Evolutionary conservation across 37 sponge, comb jelly and placozoan species (phyloP).

Genomic region (Haliclona indistincta): DNA sequence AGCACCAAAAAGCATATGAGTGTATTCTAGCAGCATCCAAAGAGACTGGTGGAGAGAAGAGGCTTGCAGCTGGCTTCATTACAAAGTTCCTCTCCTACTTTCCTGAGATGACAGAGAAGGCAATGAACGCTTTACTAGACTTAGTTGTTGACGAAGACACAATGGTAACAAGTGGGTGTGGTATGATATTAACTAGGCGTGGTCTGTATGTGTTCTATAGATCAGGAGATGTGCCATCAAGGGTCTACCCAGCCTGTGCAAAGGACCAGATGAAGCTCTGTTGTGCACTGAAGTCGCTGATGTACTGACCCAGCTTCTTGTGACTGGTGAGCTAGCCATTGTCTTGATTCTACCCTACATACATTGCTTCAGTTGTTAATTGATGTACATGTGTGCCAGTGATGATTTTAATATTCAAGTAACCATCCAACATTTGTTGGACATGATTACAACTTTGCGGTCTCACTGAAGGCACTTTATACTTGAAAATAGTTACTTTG

Average conservation of each 20-base stretch:
- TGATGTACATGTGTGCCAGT: too few species aligned
- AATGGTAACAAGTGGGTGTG: conserved; percentile 19
- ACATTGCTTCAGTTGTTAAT: too few species aligned
- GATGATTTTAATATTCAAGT: too few species aligned
- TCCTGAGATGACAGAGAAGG: conserved; percentile 23
- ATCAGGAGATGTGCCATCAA: conserved; percentile 57
- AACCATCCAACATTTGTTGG: too few species aligned
- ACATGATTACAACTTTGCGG: too few species aligned
- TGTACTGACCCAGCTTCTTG: conserved; percentile 63
- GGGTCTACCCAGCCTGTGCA: conserved; percentile 63
- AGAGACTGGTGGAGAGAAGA: conserved; percentile 49
- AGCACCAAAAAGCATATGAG: conserved; percentile 50
- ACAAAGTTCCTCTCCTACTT: conserved; percentile 51
- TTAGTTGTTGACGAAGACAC: conserved; percentile 68
- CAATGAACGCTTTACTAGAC: conserved; percentile 59
- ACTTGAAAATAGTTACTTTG: too few species aligned
- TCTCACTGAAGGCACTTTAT: too few species aligned
- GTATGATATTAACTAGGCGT: neutral
- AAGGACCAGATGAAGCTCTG: conserved; percentile 2
- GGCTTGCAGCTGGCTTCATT: conserved; percentile 61
- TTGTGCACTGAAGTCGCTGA: conserved; percentile 54
- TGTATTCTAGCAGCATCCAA: conserved; percentile 36
- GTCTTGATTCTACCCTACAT: too few species aligned
- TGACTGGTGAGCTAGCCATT: conserved; percentile 60
- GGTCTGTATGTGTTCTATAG: conserved; percentile 10